Evolutionary conservation across 2,113 vertebrate genomes (phyloP).

Genomic region (Pseudois nayaur): DNA sequence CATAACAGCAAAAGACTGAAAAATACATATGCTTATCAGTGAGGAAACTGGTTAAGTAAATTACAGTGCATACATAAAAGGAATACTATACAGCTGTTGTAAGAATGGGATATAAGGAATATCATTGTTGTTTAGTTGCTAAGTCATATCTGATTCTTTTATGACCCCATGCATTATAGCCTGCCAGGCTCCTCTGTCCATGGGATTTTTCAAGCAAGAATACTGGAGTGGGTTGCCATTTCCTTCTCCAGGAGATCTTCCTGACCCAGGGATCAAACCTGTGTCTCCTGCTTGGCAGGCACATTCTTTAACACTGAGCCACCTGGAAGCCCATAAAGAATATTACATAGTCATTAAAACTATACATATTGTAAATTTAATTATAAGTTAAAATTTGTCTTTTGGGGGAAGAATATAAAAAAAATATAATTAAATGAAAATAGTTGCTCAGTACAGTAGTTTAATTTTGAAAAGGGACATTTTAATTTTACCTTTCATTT

Average conservation of each 20-base stretch:
- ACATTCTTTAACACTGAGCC: background rate
- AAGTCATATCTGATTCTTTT: background rate
- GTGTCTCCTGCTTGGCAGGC: background rate
- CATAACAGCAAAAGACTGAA: background rate
- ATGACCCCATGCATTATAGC: background rate
- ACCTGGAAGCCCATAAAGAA: background rate
- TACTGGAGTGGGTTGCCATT: background rate
- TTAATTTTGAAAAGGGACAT: constrained; percentile 2
- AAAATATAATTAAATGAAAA: background rate
- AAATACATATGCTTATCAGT: background rate
- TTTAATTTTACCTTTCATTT: background rate
- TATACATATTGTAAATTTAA: background rate
- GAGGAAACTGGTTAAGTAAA: background rate
- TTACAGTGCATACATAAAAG: background rate
- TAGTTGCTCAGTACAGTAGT: background rate
- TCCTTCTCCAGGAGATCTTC: background rate
- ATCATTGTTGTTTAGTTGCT: background rate
- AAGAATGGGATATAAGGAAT: background rate
- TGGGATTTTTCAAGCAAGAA: background rate
- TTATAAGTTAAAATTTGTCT: background rate
- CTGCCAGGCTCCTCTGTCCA: background rate
- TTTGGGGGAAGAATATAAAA: background rate
- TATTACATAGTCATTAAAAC: background rate
- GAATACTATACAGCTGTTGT: background rate
- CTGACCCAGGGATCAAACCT: background rate